These are phyloP conservation scores for Aythya baeri DNA, from an alignment of 2,113 vertebrate species.

Conservation along the genomic window DNA sequence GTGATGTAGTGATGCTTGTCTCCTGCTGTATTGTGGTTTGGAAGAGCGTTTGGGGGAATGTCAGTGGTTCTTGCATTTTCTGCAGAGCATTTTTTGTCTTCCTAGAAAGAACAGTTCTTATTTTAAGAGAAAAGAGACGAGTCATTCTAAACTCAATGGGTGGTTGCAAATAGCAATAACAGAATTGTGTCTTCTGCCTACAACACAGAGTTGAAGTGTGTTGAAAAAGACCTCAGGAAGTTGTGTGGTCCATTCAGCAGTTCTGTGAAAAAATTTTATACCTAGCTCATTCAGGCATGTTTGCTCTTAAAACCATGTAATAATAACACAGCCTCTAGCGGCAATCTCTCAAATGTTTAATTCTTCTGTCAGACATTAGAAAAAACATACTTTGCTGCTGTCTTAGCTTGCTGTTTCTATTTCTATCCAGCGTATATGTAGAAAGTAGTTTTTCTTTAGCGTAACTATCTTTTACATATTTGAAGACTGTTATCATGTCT, in stretches of 20 bases:
- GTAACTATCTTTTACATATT: constrained; percentile 47
- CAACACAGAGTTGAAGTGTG: neutral
- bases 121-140: neutral
- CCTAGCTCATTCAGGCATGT: neutral
- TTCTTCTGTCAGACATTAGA: neutral
- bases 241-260: neutral
- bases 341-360: neutral
- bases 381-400: constrained; percentile 3
- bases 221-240: neutral
- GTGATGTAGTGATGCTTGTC: neutral
- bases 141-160: neutral
- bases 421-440: neutral
- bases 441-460: constrained; percentile 41
- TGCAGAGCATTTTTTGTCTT: neutral
- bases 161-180: neutral
- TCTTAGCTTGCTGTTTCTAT: constrained; percentile 14
- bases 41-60: neutral
- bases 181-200: neutral
- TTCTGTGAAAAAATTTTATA: neutral
- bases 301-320: constrained; percentile 18
- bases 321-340: constrained; percentile 7
- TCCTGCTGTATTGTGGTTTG: neutral
- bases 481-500: constrained; percentile 54
- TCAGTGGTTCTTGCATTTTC: neutral
- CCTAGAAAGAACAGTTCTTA: neutral